Base-by-base conservation (phyloP, 1,140 invertebrate genomes). In the Lordiphosa stackelbergi region DNA sequence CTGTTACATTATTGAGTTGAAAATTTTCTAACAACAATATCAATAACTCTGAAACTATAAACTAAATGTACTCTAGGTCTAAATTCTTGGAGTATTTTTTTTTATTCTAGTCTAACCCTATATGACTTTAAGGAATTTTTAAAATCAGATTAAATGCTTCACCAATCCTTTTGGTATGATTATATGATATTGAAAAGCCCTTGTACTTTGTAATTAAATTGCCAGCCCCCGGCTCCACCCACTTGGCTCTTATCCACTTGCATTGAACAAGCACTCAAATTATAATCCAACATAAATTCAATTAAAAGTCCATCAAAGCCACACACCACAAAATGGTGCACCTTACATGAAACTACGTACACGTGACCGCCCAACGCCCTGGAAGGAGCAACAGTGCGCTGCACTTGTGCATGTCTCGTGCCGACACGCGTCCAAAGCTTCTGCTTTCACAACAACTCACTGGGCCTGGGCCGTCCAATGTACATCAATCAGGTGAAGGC, bases 401-500 rank as follows among this genome's bases (percentile, higher is more conserved):
- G 64, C 65, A 58, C 74, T 66, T 73, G 61, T 73, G 19, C 19
- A 19, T 19, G 19, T 19, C 19, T 19, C 19, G 19, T 19, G 61
- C 42, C 46, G 66, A 52, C 74, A 81, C 74, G 70, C 66, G 75
- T 31, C 55, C 11, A 12, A 43, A 24, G 22, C 22, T 24, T 24
- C 22, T 24, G 22, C 22, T 24, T 24, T 24, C 56, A 35, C 22
- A 37, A 22, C 41, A 60, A 60, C 68, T 77, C 55, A 38, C 38
- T 53, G 22, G 40, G 49, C 46, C 41, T 38, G 13, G 22, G 7
- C 10, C 55, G 35, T 24, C 38, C 55, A 41, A 43, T 36, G 63
- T 54, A 66, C 45, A 61, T 71, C 66, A 79, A 79, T 79, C 75
- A 81, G 75, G 75, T 81, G 75, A 49, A 66, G 57, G 51, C 48